Conservation (phyloP, 2,113 vertebrate species). For the Oreocharis arfaki region DNA sequence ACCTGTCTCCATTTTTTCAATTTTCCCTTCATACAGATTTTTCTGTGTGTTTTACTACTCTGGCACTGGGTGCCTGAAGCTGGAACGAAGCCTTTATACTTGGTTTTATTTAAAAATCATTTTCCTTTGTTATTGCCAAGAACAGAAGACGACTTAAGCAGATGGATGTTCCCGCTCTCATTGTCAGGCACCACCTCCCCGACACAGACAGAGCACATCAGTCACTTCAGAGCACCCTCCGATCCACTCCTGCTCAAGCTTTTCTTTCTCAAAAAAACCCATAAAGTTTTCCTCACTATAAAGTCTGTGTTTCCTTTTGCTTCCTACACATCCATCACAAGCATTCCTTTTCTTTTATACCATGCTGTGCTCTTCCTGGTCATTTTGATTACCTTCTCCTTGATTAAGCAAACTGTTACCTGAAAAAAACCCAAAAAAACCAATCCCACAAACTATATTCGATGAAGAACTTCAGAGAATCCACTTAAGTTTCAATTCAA, state of each 20-base stretch:
- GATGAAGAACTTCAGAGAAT: background rate
- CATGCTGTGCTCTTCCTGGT: background rate
- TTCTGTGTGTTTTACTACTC: slow-evolving; percentile 29
- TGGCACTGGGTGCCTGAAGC: slow-evolving; percentile 9
- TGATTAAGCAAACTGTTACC: background rate
- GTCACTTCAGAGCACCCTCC: background rate
- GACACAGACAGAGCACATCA: background rate
- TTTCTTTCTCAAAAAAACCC: background rate
- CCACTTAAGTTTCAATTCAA: background rate
- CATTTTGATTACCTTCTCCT: background rate
- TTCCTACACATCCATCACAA: background rate
- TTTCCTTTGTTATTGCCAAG: slow-evolving; percentile 72
- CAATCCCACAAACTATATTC: background rate
- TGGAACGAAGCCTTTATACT: slow-evolving; percentile 17
- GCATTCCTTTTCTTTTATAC: background rate
- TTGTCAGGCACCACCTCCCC: background rate
- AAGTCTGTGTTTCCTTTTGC: background rate
- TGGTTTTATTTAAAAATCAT: slow-evolving; percentile 43
- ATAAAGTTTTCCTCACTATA: background rate
- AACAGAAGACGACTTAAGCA: slow-evolving; percentile 47
- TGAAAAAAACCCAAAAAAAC: background rate
- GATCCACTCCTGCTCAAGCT: background rate
- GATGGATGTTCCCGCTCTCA: slow-evolving; percentile 30
- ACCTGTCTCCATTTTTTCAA: background rate
- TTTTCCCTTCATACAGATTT: slow-evolving; percentile 9